A percentile compares a stretch with the other conserved stretches of the same genome.
These are phyloP conservation scores for Magallana gigas DNA, from an alignment of 1,140 invertebrate species.

Conservation along the genomic window DNA sequence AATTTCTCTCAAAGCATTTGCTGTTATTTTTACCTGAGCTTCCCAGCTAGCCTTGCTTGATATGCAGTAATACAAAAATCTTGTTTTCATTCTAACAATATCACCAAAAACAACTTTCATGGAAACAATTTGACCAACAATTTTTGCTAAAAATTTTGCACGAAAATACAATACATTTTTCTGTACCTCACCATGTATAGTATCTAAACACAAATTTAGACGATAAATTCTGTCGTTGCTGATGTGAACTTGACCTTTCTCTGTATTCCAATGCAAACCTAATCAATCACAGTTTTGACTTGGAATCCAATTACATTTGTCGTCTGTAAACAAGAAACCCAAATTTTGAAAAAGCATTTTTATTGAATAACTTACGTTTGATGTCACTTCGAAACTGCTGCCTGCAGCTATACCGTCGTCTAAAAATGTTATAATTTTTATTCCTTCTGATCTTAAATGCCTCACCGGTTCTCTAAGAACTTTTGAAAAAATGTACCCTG, in stretches of 20 bases:
- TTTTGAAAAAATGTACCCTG: conserved; percentile 52
- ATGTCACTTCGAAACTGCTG: background rate
- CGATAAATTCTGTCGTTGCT: conserved; percentile 14
- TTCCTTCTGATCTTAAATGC: conserved; percentile 33
- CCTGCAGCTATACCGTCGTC: conserved; percentile 40
- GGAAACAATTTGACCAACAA: too few relatives aligned
- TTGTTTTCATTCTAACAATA: too few relatives aligned
- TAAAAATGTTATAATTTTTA: conserved; percentile 48
- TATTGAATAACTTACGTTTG: background rate
- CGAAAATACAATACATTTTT: too few relatives aligned
- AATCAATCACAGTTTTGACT: conserved; percentile 31
- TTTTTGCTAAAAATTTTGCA: too few relatives aligned
- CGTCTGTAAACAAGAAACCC: conserved; percentile 52
- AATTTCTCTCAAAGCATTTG: too few relatives aligned
- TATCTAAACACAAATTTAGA: background rate
- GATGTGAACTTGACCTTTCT: conserved; percentile 41
- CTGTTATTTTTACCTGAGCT: too few relatives aligned
- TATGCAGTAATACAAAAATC: too few relatives aligned
- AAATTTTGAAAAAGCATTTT: conserved; percentile 14
- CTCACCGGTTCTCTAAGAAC: conserved; percentile 16
- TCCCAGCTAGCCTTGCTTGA: too few relatives aligned
- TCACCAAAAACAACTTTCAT: too few relatives aligned
- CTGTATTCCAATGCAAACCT: conserved; percentile 36
- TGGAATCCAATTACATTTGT: conserved; percentile 51
- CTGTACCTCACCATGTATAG: background rate